Base-by-base conservation (phyloP, 2,888 invertebrate species). In the Athetis lepigone region DNA sequence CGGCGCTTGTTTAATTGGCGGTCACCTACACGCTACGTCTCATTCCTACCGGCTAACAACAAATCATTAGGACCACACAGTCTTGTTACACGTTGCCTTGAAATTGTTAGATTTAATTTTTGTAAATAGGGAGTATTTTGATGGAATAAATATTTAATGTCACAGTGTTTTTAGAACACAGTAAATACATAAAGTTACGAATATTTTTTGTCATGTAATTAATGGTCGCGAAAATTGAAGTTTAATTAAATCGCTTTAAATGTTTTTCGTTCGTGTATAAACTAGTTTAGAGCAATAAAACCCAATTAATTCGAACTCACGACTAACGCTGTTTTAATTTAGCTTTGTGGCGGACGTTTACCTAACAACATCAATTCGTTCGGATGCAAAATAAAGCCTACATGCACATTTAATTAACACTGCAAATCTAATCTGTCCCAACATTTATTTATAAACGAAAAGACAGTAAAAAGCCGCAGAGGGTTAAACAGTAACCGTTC, bases 1-100 rank as follows among this genome's bases (percentile, higher is more conserved):
- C 86, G 75, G 67, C 80, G 79, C 77, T 77, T 72, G 85, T 86
- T 85, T 90, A 90, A 90, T 90, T 89, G 89, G 88, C 85, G 90
- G 89, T 89, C 88, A 86, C 80, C 85, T 86, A 82, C 71, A 66
- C 57, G 72, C 57, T 57, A 55, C 67, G 71, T 65, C 73, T 52
- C 65, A 63, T 72, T 52, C 45, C 64, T 61, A 47, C 36, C 43
- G 42, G 51, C 42, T 46, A 40, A 46, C 49, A 42, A 57, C 59
- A 69, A 55, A 54, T 63, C 58, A 66, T 75, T 60, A 64, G 61
- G 54, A 72, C 67, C 54, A 42, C 33, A 60, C 51, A 42, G 50
- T 27, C 25, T 23, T 49, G 42, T 39, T 43, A 39, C 52, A 45
- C 21, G 37, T 33, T 52, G n/a, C 66, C 19, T 18, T 18, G 51